phyloP scores from a whole-genome alignment of 1,140 invertebrate species.

The Sipha flava region DNA sequence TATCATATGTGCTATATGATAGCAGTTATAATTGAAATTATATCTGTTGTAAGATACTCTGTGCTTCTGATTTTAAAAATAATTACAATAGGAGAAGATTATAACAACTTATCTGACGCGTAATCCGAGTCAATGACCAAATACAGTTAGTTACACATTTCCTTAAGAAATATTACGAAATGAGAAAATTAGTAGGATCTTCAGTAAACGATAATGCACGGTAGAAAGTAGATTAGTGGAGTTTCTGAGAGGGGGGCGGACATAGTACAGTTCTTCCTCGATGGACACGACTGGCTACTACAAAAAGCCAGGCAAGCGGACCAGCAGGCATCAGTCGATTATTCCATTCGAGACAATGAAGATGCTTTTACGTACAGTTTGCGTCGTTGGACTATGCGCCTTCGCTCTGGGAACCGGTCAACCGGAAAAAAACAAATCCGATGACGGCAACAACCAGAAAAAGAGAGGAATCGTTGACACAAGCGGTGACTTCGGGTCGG shows the following conservation, averaged over 20 bases:
- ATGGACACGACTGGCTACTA: constrained; percentile 37
- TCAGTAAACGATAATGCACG: background rate
- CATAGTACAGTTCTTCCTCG: background rate
- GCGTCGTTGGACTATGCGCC: background rate
- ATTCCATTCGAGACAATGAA: constrained; percentile 34
- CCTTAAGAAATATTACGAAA: background rate
- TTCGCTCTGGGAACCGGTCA: background rate
- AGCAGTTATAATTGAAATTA: no score
- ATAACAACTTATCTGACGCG: no score
- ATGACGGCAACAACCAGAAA: background rate
- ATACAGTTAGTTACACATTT: no score
- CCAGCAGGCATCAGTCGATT: background rate
- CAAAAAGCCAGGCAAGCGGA: constrained; percentile 40
- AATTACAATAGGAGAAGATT: no score
- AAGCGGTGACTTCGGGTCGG: background rate
- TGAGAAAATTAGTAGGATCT: background rate
- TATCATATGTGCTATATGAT: no score
- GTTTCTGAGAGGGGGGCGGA: background rate
- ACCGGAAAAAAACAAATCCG: background rate
- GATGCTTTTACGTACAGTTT: background rate
- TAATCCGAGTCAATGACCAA: no score
- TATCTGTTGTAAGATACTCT: no score
- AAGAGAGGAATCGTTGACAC: background rate
- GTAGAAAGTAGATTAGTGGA: background rate
- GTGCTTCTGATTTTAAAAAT: no score